Evolutionary conservation across 2,888 invertebrate genomes (phyloP), one percentile per base, ranked within the genome.

Genomic region (Phyllotreta cruciferae): DNA sequence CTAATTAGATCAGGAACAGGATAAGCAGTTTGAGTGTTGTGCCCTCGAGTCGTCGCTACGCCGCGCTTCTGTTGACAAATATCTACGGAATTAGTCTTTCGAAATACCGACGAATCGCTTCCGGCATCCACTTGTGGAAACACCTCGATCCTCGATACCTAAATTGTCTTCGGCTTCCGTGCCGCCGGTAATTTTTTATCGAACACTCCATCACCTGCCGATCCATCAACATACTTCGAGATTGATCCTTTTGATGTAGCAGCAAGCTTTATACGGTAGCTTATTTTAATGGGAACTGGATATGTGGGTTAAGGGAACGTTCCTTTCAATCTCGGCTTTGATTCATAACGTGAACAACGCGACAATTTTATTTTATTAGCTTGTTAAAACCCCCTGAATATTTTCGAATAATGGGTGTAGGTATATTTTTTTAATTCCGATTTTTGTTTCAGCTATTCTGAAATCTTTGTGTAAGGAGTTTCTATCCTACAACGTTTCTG

Each of bases 401-500:
- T 41, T n/a, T 41, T 10, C 41, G n/a, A n/a, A 9, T 41, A 3
- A 41, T 41, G 41, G 10, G 1, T 4, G 41, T 41, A n/a, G 1
- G 10, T 41, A 10, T 5, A n/a, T 41, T 38, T 38, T 7, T 38
- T 38, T 38, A 7, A 38, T 38, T 10, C 24, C 4, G 4, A 24
- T 24, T 24, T 69, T 64, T 64, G 69, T 83, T 82, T 11, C 88
- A 94, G 94, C 92, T 72, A 94, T 95, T 78, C 85, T 95, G 76
- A 90, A 92, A 81, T 93, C 93, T 64, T 85, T 94, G 71, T 94
- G 94, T 85, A 90, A 93, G 82, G 92, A 93, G 82, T 94, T 94
- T 83, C 87, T 94, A 68, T 90, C 90, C 73, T 89, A 89, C 75
- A 94, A 95, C 84, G 94, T 94, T 68, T 93, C 94, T 71, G 93